A percentile compares a stretch with the other conserved stretches of the same genome.
Evolutionary conservation across 2,888 invertebrate species (phyloP).

Genomic region (Escarpia spicata): DNA sequence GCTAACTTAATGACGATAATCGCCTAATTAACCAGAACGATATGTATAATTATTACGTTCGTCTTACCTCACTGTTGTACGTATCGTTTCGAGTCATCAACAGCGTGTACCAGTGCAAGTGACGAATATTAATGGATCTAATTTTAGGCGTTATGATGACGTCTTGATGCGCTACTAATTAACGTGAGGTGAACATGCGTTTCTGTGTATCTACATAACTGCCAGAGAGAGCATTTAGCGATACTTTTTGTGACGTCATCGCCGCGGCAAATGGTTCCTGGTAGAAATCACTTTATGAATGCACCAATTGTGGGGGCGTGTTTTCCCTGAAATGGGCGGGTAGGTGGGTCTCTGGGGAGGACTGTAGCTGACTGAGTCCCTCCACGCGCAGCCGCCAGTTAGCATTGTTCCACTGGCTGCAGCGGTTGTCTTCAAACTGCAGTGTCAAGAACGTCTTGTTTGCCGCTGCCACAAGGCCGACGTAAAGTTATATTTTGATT

Average conservation of each 20-base stretch:
- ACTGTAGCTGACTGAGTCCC: neutral
- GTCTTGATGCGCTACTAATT: neutral
- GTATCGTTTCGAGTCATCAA: neutral
- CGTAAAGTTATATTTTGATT: neutral
- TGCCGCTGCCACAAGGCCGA: neutral
- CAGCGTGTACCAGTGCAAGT: neutral
- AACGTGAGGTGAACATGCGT: neutral
- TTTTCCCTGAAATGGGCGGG: neutral
- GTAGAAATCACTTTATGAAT: constrained; percentile 2
- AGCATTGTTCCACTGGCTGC: neutral
- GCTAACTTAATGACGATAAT: neutral
- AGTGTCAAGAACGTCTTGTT: neutral
- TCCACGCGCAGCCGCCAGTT: neutral
- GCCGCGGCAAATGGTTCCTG: neutral
- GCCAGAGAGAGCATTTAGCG: neutral
- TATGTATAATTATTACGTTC: neutral
- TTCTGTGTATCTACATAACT: neutral
- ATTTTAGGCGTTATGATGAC: neutral
- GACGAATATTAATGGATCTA: neutral
- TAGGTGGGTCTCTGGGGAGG: neutral
- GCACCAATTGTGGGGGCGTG: neutral
- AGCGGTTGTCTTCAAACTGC: neutral
- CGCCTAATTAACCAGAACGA: neutral
- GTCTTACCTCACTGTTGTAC: neutral
- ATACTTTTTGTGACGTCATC: neutral